These are phyloP conservation scores for Styela clava DNA, from an alignment of 23 tunicate genomes.

Conservation along the genomic window DNA sequence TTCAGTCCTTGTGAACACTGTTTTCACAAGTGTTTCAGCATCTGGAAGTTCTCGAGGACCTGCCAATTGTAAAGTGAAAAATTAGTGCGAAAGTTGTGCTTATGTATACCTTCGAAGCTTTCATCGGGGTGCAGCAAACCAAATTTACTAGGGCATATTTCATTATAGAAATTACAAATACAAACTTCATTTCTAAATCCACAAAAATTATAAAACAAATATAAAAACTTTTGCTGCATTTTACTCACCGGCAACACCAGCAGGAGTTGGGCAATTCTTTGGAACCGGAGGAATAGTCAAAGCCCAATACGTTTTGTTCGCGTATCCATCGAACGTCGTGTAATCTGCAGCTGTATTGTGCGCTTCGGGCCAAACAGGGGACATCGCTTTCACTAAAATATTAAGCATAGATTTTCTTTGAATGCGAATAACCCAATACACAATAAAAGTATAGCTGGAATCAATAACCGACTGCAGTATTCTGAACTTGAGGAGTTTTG, in stretches of 20 bases:
- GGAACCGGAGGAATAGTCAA: constrained; percentile 45
- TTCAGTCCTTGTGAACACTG: constrained; percentile 3
- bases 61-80: neutral
- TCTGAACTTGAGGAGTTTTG: no score
- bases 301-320: constrained; percentile 28
- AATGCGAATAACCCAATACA: no score
- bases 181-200: no score
- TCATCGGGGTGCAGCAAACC: neutral
- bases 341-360: constrained; percentile 30
- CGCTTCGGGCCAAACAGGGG: constrained; percentile 31
- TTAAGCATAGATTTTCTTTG: no score
- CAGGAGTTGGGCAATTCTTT: constrained; percentile 44
- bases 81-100: neutral
- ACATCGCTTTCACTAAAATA: neutral
- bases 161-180: no score
- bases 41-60: constrained; percentile 42
- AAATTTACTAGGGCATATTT: neutral
- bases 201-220: no score
- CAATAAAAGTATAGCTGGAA: no score
- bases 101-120: neutral
- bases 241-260: constrained; percentile 55
- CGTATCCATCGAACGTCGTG: constrained; percentile 45
- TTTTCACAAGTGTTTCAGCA: constrained; percentile 28
- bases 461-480: no score
- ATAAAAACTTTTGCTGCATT: neutral